These are phyloP conservation scores for Cyclophora albipunctata DNA, from an alignment of 2,888 invertebrate genomes.

Conservation along the genomic window DNA sequence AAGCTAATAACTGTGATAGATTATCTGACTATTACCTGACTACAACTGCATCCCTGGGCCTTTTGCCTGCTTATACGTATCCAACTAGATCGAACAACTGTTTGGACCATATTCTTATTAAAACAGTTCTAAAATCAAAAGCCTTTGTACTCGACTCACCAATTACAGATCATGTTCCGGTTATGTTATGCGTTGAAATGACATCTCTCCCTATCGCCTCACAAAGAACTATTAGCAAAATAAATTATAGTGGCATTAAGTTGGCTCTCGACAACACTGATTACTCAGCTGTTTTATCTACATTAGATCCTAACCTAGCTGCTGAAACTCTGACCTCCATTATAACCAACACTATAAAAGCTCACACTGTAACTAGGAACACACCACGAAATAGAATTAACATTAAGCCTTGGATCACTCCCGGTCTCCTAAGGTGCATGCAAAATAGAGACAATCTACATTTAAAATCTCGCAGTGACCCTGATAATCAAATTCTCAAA, in stretches of 20 bases:
- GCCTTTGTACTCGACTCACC: neutral
- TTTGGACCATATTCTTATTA: conserved; percentile 1
- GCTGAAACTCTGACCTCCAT: too few relatives aligned
- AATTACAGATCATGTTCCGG: conserved; percentile 2
- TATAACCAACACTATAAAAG: too few relatives aligned
- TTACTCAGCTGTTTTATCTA: too few relatives aligned
- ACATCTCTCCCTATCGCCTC: too few relatives aligned
- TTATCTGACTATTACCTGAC: neutral
- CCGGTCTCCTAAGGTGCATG: conserved; percentile 7
- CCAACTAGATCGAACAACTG: conserved; percentile 1
- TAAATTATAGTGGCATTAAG: neutral
- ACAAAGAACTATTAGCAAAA: neutral
- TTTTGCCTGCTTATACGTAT: neutral
- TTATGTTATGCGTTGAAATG: neutral
- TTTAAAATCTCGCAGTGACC: neutral
- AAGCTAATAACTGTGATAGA: neutral
- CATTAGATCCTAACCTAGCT: too few relatives aligned
- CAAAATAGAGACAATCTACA: conserved; percentile 6
- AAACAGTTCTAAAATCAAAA: neutral
- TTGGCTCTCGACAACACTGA: neutral
- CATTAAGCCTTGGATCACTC: conserved; percentile 6
- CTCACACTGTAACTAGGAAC: too few relatives aligned
- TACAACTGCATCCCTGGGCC: neutral
- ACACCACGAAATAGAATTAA: neutral
- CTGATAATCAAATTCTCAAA: neutral